phyloP scores from a whole-genome alignment of 2,113 vertebrate species.

The Zapornia atra region DNA sequence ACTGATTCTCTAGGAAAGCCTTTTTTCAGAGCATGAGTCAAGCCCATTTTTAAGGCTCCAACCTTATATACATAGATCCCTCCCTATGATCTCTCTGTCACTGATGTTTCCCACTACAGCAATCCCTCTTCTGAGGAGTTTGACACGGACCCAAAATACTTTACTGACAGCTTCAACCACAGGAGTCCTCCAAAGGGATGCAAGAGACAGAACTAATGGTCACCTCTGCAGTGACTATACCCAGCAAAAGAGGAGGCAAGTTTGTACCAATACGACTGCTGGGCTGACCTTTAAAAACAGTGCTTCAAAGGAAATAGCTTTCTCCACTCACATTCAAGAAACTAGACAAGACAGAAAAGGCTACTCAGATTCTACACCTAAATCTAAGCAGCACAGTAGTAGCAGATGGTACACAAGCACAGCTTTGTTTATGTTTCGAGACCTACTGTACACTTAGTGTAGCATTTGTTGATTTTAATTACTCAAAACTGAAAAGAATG shows the following conservation, averaged over 20 bases:
- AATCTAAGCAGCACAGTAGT: constrained; percentile 62
- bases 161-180: neutral
- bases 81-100: neutral
- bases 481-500: constrained; percentile 73
- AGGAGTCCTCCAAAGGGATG: neutral
- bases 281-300: neutral
- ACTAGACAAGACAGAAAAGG: constrained; percentile 50
- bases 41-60: neutral
- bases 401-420: constrained; percentile 72
- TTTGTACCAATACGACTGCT: neutral
- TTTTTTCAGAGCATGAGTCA: neutral
- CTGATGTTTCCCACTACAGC: neutral
- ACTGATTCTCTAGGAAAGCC: neutral
- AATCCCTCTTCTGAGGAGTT: neutral
- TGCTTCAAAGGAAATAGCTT: neutral
- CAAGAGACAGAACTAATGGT: neutral
- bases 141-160: neutral
- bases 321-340: neutral
- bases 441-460: constrained; percentile 73
- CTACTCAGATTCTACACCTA: constrained; percentile 68
- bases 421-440: constrained; percentile 74
- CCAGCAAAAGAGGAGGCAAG: neutral
- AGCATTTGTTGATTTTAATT: constrained; percentile 76
- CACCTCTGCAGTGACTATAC: neutral
- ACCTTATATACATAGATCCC: neutral